These are phyloP conservation scores for Chaetodon auriga DNA, from an alignment of 2,113 vertebrate species.

Conservation along the genomic window DNA sequence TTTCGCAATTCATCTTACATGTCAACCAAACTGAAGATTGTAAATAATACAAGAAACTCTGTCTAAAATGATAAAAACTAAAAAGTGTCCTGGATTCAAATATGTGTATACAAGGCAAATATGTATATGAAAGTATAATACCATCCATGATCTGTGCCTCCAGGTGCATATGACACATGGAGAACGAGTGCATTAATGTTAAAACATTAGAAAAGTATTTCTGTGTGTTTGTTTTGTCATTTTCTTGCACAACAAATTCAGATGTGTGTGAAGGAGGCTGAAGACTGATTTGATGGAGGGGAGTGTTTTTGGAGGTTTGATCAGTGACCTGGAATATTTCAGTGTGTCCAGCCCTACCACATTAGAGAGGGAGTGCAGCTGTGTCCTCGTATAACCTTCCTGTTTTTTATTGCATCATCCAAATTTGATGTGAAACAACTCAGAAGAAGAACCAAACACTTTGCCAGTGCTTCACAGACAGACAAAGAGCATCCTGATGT, in stretches of 20 bases:
- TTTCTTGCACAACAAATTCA: background rate
- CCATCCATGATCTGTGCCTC: background rate
- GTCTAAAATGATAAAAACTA: background rate
- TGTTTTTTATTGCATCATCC: constrained; percentile 31
- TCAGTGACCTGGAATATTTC: constrained; percentile 81
- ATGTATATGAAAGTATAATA: background rate
- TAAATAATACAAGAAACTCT: background rate
- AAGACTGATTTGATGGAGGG: constrained; percentile 39
- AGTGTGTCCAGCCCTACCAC: constrained; percentile 69
- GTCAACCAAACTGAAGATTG: background rate
- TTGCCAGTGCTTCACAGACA: background rate
- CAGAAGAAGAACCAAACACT: background rate
- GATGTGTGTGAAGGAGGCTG: constrained; percentile 4
- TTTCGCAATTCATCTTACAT: background rate
- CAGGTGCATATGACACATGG: background rate
- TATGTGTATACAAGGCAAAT: background rate
- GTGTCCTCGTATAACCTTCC: constrained; percentile 78
- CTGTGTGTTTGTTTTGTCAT: background rate
- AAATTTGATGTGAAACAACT: constrained; percentile 11
- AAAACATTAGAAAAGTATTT: background rate
- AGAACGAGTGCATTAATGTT: background rate
- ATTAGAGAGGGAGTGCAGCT: constrained; percentile 71
- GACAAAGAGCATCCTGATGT: background rate
- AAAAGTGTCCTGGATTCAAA: background rate
- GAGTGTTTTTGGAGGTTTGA: constrained; percentile 77